These are phyloP conservation scores for Pseudomugil gertrudae DNA, from an alignment of 2,797 vertebrate genomes.

Conservation along the genomic window DNA sequence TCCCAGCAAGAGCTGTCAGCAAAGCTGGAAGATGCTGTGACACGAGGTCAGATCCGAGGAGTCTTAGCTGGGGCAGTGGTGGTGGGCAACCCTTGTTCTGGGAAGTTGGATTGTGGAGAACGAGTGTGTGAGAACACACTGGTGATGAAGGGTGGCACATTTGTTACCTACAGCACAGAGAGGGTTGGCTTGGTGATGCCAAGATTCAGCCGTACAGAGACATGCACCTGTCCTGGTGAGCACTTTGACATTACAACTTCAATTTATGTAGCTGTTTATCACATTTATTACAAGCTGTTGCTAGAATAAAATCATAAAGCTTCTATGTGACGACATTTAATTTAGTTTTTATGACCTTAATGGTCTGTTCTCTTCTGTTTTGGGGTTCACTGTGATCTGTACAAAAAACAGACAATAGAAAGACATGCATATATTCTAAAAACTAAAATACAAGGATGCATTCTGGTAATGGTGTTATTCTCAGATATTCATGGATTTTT, in stretches of 20 bases:
- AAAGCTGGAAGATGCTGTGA: slow-evolving; percentile 86
- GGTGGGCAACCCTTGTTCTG: slow-evolving; percentile 85
- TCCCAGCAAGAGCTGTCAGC: slow-evolving; percentile 82
- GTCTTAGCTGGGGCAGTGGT: slow-evolving; percentile 83
- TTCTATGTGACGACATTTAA: not conserved
- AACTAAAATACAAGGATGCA: not conserved
- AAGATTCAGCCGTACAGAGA: slow-evolving; percentile 73
- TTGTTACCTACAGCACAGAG: slow-evolving; percentile 91
- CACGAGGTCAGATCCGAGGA: slow-evolving; percentile 85
- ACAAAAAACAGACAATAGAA: not conserved
- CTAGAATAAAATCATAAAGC: not conserved
- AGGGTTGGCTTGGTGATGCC: slow-evolving; percentile 91
- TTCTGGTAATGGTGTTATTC: not conserved
- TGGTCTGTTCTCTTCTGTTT: not conserved
- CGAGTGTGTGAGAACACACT: slow-evolving; percentile 88
- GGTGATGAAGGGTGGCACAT: slow-evolving; percentile 81
- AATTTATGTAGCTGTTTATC: not conserved
- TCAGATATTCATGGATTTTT: not conserved
- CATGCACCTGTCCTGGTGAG: slow-evolving; percentile 80
- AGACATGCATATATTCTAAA: not conserved
- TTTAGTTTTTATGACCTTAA: not conserved
- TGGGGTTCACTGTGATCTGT: not conserved
- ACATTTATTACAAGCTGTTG: not conserved
- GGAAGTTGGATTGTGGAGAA: slow-evolving; percentile 87
- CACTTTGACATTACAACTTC: not conserved